Evolutionary conservation across 2,113 vertebrate genomes (phyloP).

Genomic region (Glaucomys volans): DNA sequence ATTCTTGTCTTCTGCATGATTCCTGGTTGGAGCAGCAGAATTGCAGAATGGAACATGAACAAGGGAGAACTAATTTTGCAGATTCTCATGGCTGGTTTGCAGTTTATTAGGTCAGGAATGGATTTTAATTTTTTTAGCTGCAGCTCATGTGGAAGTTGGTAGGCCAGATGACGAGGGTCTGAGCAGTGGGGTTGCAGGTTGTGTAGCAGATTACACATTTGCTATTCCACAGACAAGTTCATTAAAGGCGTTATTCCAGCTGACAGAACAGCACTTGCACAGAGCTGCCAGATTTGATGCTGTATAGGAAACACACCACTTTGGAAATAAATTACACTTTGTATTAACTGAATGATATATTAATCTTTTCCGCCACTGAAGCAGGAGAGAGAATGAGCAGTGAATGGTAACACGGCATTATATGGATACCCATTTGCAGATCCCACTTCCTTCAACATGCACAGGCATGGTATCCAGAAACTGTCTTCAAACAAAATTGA

Average conservation of each 20-base stretch:
- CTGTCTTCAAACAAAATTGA: conserved; percentile 72
- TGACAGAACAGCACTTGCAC: conserved; percentile 72
- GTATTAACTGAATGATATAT: conserved; percentile 80
- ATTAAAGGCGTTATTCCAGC: conserved; percentile 66
- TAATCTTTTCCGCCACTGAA: conserved; percentile 83
- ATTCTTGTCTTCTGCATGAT: neutral
- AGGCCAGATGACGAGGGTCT: conserved; percentile 30
- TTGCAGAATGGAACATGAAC: neutral
- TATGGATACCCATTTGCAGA: conserved; percentile 73
- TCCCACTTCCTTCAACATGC: conserved; percentile 76
- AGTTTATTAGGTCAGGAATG: conserved; percentile 25
- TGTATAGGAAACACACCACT: conserved; percentile 77
- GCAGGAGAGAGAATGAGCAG: conserved; percentile 78
- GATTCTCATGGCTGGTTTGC: neutral
- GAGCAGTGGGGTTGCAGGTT: conserved; percentile 6
- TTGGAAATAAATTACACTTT: conserved; percentile 76
- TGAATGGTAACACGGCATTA: conserved; percentile 83
- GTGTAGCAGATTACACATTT: conserved; percentile 58
- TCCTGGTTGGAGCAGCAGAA: neutral
- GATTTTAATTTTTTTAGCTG: neutral
- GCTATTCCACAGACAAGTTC: conserved; percentile 66
- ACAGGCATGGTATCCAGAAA: conserved; percentile 79
- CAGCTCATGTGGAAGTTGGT: conserved; percentile 54
- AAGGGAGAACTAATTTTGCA: neutral
- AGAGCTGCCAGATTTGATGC: conserved; percentile 69